Evolutionary conservation across 2,797 vertebrate species (phyloP), one percentile per base, ranked within the genome.

Genomic region (Emydoidea blandingii): DNA sequence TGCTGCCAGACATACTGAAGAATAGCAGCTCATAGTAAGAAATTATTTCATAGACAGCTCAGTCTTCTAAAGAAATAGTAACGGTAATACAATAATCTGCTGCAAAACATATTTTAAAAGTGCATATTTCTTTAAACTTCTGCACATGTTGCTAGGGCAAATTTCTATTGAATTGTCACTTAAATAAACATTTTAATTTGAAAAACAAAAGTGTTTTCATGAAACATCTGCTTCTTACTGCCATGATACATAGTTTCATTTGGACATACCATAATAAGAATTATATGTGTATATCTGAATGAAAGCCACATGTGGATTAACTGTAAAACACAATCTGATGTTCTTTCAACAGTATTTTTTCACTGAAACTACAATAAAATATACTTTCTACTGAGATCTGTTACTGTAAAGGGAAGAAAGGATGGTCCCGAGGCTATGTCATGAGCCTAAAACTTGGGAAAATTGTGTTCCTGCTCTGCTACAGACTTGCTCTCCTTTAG

Each of bases 261-360:
- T 27, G 41, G 56, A 44, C 37, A 37, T 79, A 80, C 1, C 29
- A 68, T 81, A 78, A 0, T 1, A 44, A 54, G 79, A 59, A 41
- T 31, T 90, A 88, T 81, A 81, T 7, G 10, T 74, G 49, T n/a
- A 4, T 52, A 89, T 79, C 8, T 56, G 81, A 76, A 95, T 92
- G 90, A 95, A 96, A 96, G 85, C 88, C 96, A 95, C 34, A 90
- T 91, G 92, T 78, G 56, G 52, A 91, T 95, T 76, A 57, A 86
- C 95, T 93, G 81, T 81, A 88, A 96, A 96, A 87, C 88, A 68
- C 34, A 37, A 37, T 68, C 34, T 91, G 44, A 44, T 53, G 5
- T 83, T 34, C 87, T 93, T 79, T 76, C 83, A 89, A 50, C 34
- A n/a, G 0, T 79, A 85, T 78, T 92, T 14, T 54, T 0, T 96